Conservation (phyloP, 2,797 vertebrate genomes). For the Pantherophis alleghaniensis region DNA sequence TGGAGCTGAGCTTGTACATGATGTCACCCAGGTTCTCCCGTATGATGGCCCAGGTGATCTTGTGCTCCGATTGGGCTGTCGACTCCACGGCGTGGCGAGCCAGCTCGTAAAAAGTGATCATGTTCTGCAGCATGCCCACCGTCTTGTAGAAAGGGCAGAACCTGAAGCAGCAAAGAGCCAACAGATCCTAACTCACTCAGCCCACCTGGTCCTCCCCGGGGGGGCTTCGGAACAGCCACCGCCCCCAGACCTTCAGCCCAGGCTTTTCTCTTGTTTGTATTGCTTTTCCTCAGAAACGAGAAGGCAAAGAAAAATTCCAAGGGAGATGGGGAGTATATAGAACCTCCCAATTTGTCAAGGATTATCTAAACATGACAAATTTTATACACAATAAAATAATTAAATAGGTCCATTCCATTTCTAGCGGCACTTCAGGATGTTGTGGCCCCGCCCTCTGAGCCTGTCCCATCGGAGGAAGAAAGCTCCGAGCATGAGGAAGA, state of each 20-base stretch:
- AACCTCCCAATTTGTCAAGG: neutral
- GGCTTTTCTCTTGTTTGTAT: no score
- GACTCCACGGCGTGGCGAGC: slow-evolving; percentile 60
- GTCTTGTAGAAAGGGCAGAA: slow-evolving; percentile 70
- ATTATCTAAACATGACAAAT: neutral
- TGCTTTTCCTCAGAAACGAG: neutral
- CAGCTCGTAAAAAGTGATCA: slow-evolving; percentile 65
- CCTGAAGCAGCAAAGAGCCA: slow-evolving; percentile 14
- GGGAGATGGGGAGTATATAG: neutral
- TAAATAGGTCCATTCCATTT: neutral
- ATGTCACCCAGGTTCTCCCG: slow-evolving; percentile 59
- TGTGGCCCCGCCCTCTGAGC: no score
- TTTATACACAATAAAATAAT: no score
- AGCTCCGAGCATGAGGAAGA: no score
- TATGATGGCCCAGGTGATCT: slow-evolving; percentile 63
- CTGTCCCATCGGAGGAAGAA: no score
- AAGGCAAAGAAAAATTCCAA: neutral
- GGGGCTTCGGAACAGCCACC: neutral
- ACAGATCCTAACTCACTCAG: neutral
- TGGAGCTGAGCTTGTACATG: slow-evolving; percentile 65
- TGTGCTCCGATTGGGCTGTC: slow-evolving; percentile 43
- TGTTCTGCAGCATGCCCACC: slow-evolving; percentile 66
- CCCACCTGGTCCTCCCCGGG: neutral
- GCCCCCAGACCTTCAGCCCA: neutral
- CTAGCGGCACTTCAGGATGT: neutral